phyloP scores from a whole-genome alignment of 2,113 vertebrate genomes.

The Pandion haliaetus region DNA sequence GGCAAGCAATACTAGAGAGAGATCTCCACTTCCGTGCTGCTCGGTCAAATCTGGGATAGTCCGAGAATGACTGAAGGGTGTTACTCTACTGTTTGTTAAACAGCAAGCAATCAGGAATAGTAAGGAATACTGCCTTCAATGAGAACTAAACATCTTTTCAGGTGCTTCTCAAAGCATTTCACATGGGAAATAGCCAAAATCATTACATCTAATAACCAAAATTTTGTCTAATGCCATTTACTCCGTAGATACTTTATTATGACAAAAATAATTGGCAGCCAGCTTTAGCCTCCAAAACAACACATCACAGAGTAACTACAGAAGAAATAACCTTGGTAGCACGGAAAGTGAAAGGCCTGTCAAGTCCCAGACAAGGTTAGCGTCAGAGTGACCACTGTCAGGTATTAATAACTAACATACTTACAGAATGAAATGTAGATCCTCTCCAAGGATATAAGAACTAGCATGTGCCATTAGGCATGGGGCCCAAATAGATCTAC shows the following conservation, averaged over 20 bases:
- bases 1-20: not conserved
- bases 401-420: not conserved
- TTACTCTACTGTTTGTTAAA: not conserved
- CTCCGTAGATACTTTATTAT: not conserved
- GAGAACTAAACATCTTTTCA: not conserved
- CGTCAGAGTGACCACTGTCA: fast-evolving
- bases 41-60: not conserved
- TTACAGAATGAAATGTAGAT: not conserved
- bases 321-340: not conserved
- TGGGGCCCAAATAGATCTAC: not conserved
- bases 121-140: not conserved
- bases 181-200: not conserved
- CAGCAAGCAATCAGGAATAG: not conserved
- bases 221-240: not conserved
- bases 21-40: too few relatives aligned
- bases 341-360: fast-evolving
- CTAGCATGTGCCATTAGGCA: not conserved
- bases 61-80: not conserved
- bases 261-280: not conserved
- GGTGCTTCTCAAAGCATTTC: not conserved
- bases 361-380: not conserved
- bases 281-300: not conserved
- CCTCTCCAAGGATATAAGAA: not conserved
- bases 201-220: not conserved
- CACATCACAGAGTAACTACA: not conserved